Evolutionary conservation across 1,140 invertebrate species (phyloP), one percentile per base, ranked within the genome.

Genomic region (Pissodes strobi): DNA sequence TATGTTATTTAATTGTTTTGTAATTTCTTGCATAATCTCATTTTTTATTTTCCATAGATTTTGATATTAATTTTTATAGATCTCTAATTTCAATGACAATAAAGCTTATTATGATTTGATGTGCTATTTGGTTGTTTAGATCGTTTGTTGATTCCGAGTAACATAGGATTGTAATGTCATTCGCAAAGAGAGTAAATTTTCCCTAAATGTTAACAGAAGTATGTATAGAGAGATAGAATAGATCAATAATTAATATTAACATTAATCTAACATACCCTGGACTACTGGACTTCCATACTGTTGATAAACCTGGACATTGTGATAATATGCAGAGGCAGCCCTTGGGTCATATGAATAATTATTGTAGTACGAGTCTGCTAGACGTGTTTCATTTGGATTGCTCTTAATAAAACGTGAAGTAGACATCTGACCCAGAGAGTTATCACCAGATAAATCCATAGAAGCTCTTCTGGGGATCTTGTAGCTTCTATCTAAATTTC

Each of bases 291-390:
- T 51, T 30, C 37, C 12, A 22, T 19, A 34, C n/a, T 46, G 43
- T 19, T 39, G 15, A 64, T 64, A 57, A 43, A n/a, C n/a, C n/a
- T n/a, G n/a, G n/a, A n/a, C n/a, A n/a, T 64, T 49, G 6, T 52
- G 38, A 52, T 65, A 65, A 52, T 65, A 65, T 18, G 63, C 39
- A 0, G 49, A 41, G 6, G 62, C 30, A 3, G 55, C 34, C 13
- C n/a, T 41, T 12, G 63, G 53, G 53, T 65, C 63, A 46, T 65
- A 65, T 2, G 63, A 22, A 46, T 55, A 65, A 45, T n/a, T n/a
- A n/a, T 65, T 69, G 43, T 63, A 67, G 30, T 57, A 69, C 10
- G 38, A 63, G 38, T 48, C 62, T 19, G 53, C 60, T 60, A 66
- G 51, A 41, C 41, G 65, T 12, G 55, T 69, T 39, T 13, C 34